Evolutionary conservation across 2,888 invertebrate genomes (phyloP), one percentile per base, ranked within the genome.

Genomic region (Drosophila neotestacea): DNA sequence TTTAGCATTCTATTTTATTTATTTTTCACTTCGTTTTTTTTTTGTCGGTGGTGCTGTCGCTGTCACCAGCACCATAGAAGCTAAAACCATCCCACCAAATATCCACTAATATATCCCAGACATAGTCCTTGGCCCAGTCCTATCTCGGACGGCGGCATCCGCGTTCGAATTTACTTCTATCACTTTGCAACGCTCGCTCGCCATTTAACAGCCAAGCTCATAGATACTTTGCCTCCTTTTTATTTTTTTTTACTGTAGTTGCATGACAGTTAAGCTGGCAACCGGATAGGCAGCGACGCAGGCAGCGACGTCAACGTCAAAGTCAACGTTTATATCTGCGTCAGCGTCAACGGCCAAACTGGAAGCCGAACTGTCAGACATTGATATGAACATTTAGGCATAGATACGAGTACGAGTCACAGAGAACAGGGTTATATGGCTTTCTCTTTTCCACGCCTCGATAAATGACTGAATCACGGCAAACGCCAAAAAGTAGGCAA

Each of bases 1-100:
- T 91, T 90, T 90, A 84, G 85, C 82, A 90, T 88, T 86, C 90
- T 81, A 82, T 88, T 90, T 89, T 88, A 86, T 90, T 88, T 88
- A 88, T 86, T 88, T 85, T 88, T 85, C 81, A 79, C 81, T 86
- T 81, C 42, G 52, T 73, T 71, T 69, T 16, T 13, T 36, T 16
- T 47, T 47, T 13, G 30, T 44, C 44, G 44, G 44, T 44, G 55
- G 27, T 10, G 47, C 44, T 28, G 61, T 60, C 52, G 36, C 67
- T 55, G 66, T 61, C 65, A 55, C 51, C 62, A 39, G 41, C 50
- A 63, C 59, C 58, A 52, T 32, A 27, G 27, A 22, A 50, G 11
- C 36, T 6, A 36, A 22, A 32, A 6, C 51, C 36, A 42, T 0
- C 13, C 30, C 41, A 39, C 34, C 32, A 50, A 39, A 38, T 36